A percentile compares a stretch with the other conserved stretches of the same genome.
These are phyloP conservation scores for Sphyrna mokarran DNA, from an alignment of 2,113 vertebrate species.

Conservation along the genomic window DNA sequence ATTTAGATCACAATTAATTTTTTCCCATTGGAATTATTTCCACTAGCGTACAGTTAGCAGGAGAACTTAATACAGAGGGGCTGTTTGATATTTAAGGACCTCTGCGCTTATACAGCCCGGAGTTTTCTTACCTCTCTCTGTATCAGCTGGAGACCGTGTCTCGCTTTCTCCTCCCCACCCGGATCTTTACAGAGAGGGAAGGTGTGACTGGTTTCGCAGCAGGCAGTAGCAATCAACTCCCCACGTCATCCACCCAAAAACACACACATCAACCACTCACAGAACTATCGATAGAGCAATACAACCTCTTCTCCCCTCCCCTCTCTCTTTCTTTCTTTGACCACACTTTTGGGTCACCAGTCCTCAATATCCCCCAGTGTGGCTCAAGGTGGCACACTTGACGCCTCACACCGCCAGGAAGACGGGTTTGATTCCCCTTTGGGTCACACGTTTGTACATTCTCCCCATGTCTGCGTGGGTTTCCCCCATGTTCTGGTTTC, in stretches of 20 bases:
- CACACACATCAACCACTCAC: not conserved
- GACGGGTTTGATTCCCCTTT: no score
- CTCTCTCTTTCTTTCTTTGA: no score
- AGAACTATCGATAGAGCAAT: not conserved
- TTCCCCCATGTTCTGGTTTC: no score
- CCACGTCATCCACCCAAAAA: not conserved
- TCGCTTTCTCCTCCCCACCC: not conserved
- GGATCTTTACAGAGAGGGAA: slow-evolving; percentile 1
- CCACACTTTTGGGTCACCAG: no score
- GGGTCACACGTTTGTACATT: no score
- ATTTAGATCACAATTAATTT: not conserved
- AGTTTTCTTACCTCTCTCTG: not conserved
- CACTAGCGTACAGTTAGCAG: not conserved
- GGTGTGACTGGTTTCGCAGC: not conserved
- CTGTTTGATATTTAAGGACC: not conserved
- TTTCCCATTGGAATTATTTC: not conserved
- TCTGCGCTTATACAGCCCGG: no score
- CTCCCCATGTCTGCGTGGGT: no score
- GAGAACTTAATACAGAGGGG: not conserved
- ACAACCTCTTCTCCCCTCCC: no score
- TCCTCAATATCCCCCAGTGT: no score
- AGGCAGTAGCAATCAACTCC: not conserved
- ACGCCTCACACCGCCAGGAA: no score
- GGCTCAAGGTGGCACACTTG: no score
- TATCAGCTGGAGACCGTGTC: not conserved